Evolutionary conservation across 2,888 invertebrate genomes (phyloP), one percentile per base, ranked within the genome.

Genomic region (Anarsia innoxiella): DNA sequence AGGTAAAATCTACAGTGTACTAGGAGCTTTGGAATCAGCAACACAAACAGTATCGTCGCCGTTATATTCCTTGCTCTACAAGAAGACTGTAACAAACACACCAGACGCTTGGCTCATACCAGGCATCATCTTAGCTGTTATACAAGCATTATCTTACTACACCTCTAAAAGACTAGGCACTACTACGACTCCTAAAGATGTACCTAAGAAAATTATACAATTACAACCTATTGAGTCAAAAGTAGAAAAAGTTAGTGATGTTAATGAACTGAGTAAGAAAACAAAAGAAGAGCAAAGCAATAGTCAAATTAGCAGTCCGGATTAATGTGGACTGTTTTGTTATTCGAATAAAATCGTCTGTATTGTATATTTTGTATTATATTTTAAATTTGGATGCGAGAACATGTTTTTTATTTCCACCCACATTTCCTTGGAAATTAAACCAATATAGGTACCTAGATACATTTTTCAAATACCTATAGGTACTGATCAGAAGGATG

Each of bases 1-100:
- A 86, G 86, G 86, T 54, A 85, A 85, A 74, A 80, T 86, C 40
- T 85, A 82, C 66, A 83, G 84, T 44, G 77, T 86, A 2, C 46
- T 84, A 26, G 82, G 83, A 1, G 80, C 83, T 1, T 42, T 85
- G 10, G 84, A 86, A 51, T 82, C 82, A n/a, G 82, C 82, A 1
- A 73, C 73, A 3, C 82, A 82, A 41, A 76, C 72, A 0, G 41
- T 84, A 13, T 67, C 80, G 0, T 77, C 78, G 0, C 85, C 86
- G 0, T 48, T 83, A 0, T 82, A 79, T 41, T 80, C 82, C 1
- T 48, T 77, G n/a, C 56, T 86, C 1, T 86, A 86, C 44, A 70
- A 68, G 36, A 71, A 61, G 41, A 85, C 85, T 12, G 77, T 85
- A 1, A 58, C 68, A 0, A 59, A 59, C 1, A 47, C 67, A 27